phyloP scores from a whole-genome alignment of 2,888 invertebrate genomes.

The Glaucopsyche alexis region DNA sequence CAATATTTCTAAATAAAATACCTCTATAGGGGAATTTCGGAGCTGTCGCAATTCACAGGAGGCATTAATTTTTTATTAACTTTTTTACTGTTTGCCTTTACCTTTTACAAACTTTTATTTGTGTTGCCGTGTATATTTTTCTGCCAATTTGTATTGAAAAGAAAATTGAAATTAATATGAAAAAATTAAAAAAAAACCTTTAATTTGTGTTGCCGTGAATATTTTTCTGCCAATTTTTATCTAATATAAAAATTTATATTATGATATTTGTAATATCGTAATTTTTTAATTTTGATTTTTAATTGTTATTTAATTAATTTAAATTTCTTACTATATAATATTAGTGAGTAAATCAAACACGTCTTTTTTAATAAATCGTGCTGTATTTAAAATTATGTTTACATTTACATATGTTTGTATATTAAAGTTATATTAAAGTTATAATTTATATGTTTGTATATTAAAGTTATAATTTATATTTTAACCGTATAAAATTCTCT shows the following conservation, averaged over 20 bases:
- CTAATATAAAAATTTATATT: too few species aligned
- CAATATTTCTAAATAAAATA: constrained; percentile 75
- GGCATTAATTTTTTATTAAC: constrained; percentile 34
- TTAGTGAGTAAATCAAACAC: background rate
- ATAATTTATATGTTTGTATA: too few species aligned
- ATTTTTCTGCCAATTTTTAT: constrained; percentile 3
- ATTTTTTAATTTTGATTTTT: too few species aligned
- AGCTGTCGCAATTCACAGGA: constrained; percentile 35
- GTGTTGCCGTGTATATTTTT: background rate
- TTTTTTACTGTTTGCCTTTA: constrained; percentile 24
- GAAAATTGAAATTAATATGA: background rate
- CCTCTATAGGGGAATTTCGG: constrained; percentile 49
- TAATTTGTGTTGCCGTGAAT: constrained; percentile 18
- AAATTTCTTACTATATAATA: background rate
- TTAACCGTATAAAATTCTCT: background rate
- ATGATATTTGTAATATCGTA: too few species aligned
- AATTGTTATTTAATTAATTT: background rate
- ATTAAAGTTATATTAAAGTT: too few species aligned
- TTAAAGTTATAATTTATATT: too few species aligned
- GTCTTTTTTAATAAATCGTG: too few species aligned
- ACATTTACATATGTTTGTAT: too few species aligned
- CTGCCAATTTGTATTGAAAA: constrained; percentile 6
- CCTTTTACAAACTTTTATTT: constrained; percentile 24
- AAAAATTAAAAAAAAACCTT: too few species aligned
- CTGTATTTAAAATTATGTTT: too few species aligned